phyloP scores from a whole-genome alignment of 2,797 vertebrate species.

The Valencia hispanica region DNA sequence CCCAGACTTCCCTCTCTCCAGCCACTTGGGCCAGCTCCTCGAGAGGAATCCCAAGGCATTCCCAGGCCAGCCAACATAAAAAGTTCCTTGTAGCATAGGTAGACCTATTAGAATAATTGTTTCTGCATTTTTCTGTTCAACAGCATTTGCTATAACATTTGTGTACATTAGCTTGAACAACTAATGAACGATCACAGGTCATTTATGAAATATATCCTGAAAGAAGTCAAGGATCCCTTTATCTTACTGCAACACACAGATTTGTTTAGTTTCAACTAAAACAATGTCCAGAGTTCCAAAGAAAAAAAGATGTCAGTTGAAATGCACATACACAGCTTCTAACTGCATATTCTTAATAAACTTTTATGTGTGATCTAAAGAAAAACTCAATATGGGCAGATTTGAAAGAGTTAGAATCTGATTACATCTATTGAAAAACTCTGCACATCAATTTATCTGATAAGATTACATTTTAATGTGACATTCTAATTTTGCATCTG shows the following conservation, averaged over 20 bases:
- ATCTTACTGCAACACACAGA: not conserved
- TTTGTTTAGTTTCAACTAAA: not conserved
- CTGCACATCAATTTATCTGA: slow-evolving; percentile 50
- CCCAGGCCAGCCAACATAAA: too few relatives aligned
- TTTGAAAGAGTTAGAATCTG: slow-evolving; percentile 41
- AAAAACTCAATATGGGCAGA: slow-evolving; percentile 7
- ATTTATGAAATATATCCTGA: not conserved
- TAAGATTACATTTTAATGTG: slow-evolving; percentile 46
- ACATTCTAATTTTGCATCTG: slow-evolving; percentile 37
- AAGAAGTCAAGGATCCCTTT: slow-evolving; percentile 8
- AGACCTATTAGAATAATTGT: not conserved
- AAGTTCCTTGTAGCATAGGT: not conserved
- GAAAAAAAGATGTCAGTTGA: not conserved
- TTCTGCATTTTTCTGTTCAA: not conserved
- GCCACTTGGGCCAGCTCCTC: too few relatives aligned
- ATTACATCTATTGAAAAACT: slow-evolving; percentile 57
- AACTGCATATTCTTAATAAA: not conserved
- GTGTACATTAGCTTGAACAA: not conserved
- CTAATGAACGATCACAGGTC: not conserved
- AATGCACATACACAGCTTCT: not conserved
- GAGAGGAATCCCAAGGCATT: too few relatives aligned
- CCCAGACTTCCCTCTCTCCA: too few relatives aligned
- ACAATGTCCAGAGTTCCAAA: not conserved
- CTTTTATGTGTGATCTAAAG: not conserved
- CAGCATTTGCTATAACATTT: not conserved